phyloP scores from a whole-genome alignment of 2,888 invertebrate genomes.

The Himalopsyche tibetana region DNA sequence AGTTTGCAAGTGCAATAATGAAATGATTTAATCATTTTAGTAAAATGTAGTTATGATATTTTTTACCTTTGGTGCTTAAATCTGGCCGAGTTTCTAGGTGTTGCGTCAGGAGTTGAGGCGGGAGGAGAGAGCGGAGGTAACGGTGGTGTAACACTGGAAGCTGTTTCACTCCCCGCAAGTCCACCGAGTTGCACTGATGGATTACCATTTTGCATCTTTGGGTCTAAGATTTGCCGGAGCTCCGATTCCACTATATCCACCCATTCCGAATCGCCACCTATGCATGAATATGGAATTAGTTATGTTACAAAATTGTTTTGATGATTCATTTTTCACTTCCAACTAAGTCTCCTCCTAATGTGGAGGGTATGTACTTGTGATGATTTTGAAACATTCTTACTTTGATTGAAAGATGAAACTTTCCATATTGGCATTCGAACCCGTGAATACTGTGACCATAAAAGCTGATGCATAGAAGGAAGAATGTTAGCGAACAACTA shows the following conservation, averaged over 20 bases:
- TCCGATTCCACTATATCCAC: conserved; percentile 89
- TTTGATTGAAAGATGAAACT: too few species aligned
- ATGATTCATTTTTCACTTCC: too few species aligned
- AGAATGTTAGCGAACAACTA: too few species aligned
- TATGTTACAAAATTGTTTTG: conserved; percentile 65
- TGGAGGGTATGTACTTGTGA: too few species aligned
- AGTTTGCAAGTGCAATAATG: too few species aligned
- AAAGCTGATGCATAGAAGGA: too few species aligned
- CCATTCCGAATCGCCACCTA: conserved; percentile 82
- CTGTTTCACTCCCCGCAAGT: conserved; percentile 81
- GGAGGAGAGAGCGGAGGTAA: conserved; percentile 86
- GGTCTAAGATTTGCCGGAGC: conserved; percentile 85
- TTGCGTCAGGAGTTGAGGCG: conserved; percentile 74
- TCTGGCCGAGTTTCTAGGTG: conserved; percentile 71
- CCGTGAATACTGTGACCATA: too few species aligned
- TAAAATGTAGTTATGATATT: background rate
- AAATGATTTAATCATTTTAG: background rate
- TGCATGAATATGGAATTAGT: conserved; percentile 67
- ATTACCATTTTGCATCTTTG: conserved; percentile 79
- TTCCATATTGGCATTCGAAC: too few species aligned
- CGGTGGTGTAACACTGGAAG: conserved; percentile 86
- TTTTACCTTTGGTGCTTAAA: conserved; percentile 71
- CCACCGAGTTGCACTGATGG: conserved; percentile 72
- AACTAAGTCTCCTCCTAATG: too few species aligned
- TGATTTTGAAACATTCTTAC: too few species aligned